Evolutionary conservation across 2,797 vertebrate genomes (phyloP).

Genomic region (Astyanax mexicanus): DNA sequence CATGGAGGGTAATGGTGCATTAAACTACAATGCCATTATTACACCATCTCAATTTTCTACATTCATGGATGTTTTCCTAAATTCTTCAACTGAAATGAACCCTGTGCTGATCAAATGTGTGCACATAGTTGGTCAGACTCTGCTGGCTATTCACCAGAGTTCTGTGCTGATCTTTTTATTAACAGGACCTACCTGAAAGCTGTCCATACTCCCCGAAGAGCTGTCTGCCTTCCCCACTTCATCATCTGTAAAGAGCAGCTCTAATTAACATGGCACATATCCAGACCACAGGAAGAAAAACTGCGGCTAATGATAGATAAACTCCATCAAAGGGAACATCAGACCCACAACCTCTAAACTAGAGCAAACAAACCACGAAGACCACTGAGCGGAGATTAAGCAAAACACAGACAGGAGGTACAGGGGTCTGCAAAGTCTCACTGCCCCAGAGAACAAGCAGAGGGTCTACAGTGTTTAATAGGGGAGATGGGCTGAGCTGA

Average conservation of each 20-base stretch:
- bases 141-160: not conserved
- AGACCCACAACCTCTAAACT: not conserved
- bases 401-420: constrained; percentile 1
- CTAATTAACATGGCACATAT: not conserved
- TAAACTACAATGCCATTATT: too few relatives aligned
- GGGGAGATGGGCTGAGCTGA: constrained; percentile 14
- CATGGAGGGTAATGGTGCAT: too few relatives aligned
- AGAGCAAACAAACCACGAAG: constrained; percentile 9
- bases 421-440: not conserved
- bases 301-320: not conserved
- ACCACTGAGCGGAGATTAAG: not conserved
- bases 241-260: constrained; percentile 81
- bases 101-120: not conserved
- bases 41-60: not conserved
- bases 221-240: constrained; percentile 93
- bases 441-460: not conserved
- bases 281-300: constrained; percentile 40
- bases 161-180: not conserved
- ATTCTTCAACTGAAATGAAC: not conserved
- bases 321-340: constrained; percentile 2
- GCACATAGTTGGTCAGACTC: not conserved
- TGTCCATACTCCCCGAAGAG: constrained; percentile 91
- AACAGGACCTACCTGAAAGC: constrained; percentile 85
- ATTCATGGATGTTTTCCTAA: not conserved
- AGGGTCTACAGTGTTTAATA: not conserved